Base-by-base conservation (phyloP, 2,888 invertebrate genomes). In the Drosophila nigritarsus region DNA sequence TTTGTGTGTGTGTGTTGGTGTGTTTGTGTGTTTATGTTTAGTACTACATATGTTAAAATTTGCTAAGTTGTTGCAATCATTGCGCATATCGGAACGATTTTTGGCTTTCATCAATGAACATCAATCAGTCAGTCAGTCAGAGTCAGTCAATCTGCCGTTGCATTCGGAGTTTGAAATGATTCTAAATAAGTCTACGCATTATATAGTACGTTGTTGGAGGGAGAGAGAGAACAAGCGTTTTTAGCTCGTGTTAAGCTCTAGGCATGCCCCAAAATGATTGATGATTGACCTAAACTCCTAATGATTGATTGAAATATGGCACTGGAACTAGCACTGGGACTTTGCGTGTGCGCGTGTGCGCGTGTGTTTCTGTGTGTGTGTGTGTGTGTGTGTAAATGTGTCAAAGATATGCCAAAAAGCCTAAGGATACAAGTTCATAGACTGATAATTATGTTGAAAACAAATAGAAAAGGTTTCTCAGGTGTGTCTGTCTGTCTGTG, bases 201-300 rank as follows among this genome's bases (percentile, higher is more conserved):
- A 65, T 75, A 80, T 71, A 79, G 63, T 78, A 64, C 42, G 61
- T 62, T 48, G 20, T 66, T 78, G 78, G 78, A 78, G 78, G 78
- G 78, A 78, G 73, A 78, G 72, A 78, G 60, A 78, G 73, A 80
- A 78, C 78, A 78, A 78, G 78, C 78, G 65, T 76, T 72, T 38
- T 55, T 13, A 62, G 87, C 87, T 82, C 70, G 87, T 87, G 59
- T 84, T 83, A 83, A 83, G 83, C 83, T 83, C 83, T 79, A 79
- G 85, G 87, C 82, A 73, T 70, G 74, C 79, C 82, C 65, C 64
- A 68, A 69, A 69, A 59, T 73, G 73, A 55, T 67, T 68, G 55
- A 56, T 75, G 75, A 75, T 75, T 75, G 75, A 75, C 65, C 59
- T 65, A 54, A 40, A n/a, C 51, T 32, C 50, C 65, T 75, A 70